Percentiles rank a stretch among this genome's conserved stretches.
These are phyloP conservation scores for Rhincodon typus DNA, from an alignment of 2,797 vertebrate species.

Conservation along the genomic window DNA sequence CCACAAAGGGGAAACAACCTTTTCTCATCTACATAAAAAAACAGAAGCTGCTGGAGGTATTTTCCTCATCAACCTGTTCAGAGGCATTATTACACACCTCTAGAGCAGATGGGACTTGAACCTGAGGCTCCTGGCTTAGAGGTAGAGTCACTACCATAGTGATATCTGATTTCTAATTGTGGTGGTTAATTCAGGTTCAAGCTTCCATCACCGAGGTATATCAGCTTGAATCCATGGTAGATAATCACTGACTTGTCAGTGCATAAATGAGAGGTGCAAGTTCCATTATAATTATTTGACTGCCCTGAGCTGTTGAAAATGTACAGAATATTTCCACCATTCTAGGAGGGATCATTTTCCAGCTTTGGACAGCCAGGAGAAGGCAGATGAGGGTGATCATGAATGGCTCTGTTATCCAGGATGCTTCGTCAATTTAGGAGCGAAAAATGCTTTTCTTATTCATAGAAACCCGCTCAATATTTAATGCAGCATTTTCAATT, in stretches of 20 bases:
- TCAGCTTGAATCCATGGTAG: background rate
- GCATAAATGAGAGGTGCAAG: background rate
- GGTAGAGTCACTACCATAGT: no score
- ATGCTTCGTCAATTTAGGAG: background rate
- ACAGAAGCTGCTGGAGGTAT: no score
- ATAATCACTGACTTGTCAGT: background rate
- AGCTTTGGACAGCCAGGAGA: background rate
- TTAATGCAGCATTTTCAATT: conserved; percentile 9
- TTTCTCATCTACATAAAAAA: no score
- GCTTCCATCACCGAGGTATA: background rate
- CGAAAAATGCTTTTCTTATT: background rate
- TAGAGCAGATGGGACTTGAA: no score
- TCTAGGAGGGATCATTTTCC: background rate
- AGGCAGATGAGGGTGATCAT: background rate
- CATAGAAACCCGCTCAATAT: background rate
- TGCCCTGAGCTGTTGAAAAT: background rate
- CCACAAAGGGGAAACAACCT: no score
- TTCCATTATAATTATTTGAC: background rate
- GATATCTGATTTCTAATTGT: no score
- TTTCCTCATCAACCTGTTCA: no score
- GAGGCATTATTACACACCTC: no score
- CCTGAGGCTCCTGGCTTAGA: no score
- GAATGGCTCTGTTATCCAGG: background rate
- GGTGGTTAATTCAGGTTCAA: background rate
- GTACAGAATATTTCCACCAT: background rate